Percentiles rank a stretch among this genome's conserved stretches.
phyloP scores from a whole-genome alignment of 2,797 vertebrate genomes.

The Eupleurogrammus muticus region DNA sequence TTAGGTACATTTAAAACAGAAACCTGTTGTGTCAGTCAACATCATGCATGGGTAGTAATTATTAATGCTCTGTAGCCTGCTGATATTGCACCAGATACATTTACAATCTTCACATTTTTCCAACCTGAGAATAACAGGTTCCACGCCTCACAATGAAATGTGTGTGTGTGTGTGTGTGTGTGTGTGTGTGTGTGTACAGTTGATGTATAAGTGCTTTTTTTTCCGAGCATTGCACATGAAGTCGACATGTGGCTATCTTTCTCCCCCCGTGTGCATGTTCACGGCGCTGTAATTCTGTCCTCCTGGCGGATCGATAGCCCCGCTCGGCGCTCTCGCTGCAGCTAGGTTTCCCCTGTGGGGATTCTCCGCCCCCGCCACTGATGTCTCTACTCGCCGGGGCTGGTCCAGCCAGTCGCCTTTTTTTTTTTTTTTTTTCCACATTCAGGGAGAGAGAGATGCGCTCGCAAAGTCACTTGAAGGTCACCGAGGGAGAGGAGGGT shows the following conservation, averaged over 20 bases:
- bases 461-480: constrained; percentile 71
- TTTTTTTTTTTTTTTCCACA: constrained; percentile 66
- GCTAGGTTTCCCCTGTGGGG: constrained; percentile 52
- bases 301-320: constrained; percentile 45
- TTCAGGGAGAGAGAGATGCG: constrained; percentile 58
- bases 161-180: neutral
- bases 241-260: neutral
- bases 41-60: too few relatives aligned
- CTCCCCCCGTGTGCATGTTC: constrained; percentile 1
- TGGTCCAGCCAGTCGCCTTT: constrained; percentile 64
- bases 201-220: neutral
- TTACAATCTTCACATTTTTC: too few relatives aligned
- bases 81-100: too few relatives aligned
- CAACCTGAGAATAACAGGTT: too few relatives aligned
- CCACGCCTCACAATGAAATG: too few relatives aligned
- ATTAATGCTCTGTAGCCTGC: too few relatives aligned
- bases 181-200: too few relatives aligned
- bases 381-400: constrained; percentile 37
- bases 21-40: too few relatives aligned
- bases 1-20: too few relatives aligned
- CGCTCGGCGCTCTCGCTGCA: constrained; percentile 33
- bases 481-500: constrained; percentile 15
- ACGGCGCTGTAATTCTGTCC: constrained; percentile 23
- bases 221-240: neutral
- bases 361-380: constrained; percentile 53